Evolutionary conservation across 2,888 invertebrate species (phyloP).

Genomic region (Pheosia tremula): DNA sequence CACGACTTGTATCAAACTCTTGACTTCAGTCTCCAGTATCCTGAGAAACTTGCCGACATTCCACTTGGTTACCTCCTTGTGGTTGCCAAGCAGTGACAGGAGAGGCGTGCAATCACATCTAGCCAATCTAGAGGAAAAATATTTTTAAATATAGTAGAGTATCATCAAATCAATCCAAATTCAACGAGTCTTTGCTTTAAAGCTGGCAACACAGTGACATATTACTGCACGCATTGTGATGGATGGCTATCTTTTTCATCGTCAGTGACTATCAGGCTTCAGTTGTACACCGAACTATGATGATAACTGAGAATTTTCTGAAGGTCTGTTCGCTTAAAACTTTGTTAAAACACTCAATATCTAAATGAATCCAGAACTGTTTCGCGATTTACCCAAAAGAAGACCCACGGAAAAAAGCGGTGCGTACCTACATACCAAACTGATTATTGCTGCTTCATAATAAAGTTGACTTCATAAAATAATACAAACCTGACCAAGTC

Average conservation of each 20-base stretch:
- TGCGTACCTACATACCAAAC: neutral
- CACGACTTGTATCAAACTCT: conserved; percentile 78
- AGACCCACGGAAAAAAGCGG: too few species aligned
- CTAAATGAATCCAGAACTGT: too few species aligned
- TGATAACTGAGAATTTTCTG: too few species aligned
- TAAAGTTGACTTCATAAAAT: neutral
- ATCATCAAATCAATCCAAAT: neutral
- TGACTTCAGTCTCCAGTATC: conserved; percentile 80
- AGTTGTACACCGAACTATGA: too few species aligned
- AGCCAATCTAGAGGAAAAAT: conserved; percentile 55
- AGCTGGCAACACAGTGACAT: too few species aligned
- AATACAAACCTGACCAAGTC: conserved; percentile 58
- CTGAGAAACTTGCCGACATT: conserved; percentile 81
- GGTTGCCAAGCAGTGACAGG: conserved; percentile 79
- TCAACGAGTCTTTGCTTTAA: neutral
- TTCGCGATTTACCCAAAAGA: too few species aligned
- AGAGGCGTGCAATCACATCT: conserved; percentile 79
- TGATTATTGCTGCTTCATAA: too few species aligned
- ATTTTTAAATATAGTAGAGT: neutral
- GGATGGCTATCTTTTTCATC: too few species aligned
- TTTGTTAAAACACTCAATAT: too few species aligned
- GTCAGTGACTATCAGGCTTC: too few species aligned
- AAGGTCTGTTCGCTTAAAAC: too few species aligned
- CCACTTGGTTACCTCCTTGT: conserved; percentile 83
- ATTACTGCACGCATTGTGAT: too few species aligned